Base-by-base conservation (phyloP, 2,113 vertebrate genomes). In the Malurus elegans region DNA sequence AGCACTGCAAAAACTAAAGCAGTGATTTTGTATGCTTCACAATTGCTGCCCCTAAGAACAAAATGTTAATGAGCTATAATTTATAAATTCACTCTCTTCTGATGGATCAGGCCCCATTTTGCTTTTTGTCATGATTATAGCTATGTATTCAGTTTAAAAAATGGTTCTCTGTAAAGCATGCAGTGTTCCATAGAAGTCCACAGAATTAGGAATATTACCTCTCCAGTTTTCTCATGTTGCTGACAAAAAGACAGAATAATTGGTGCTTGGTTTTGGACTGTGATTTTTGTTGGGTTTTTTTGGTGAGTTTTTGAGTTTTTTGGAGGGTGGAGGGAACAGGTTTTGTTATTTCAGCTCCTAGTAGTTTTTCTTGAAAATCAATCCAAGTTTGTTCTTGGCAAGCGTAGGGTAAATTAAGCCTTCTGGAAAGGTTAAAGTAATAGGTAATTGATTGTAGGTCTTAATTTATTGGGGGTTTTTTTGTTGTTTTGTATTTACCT, bases 381-480 rank as follows among this genome's bases (percentile, higher is more conserved):
- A 72, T 95, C 40, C 61, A 88, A 85, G 40, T 82, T 87, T 93
- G 18, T 86, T 96, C 61, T 88, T 83, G 44, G 34, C 92, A 93
- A 93, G 54, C 45, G 69, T 16, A 69, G 61, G 45, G 69, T 84
- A 72, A 69, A 88, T 62, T 66, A 92, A 86, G 21, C 50, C 79
- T 96, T 93, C 75, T 96, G 62, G 34, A 86, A 91, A 81, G 50
- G 79, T 86, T 96, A 93, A 96, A 90, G 88, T 90, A 93, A 91
- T 86, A 72, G 61, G 40, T 96, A 69, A 70, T 78, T 81, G 87
- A 89, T 76, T 73, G 34, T 75, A 60, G 70, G 48, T 73, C 65
- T 71, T 79, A 72, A 75, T 91, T 88, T 93, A 48, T 65, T 70
- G 57, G 21, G 6, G 0, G 0, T 14, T 54, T 54, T 66, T 34